phyloP scores from a whole-genome alignment of 23 tunicate species.

The Botrylloides violaceus region DNA sequence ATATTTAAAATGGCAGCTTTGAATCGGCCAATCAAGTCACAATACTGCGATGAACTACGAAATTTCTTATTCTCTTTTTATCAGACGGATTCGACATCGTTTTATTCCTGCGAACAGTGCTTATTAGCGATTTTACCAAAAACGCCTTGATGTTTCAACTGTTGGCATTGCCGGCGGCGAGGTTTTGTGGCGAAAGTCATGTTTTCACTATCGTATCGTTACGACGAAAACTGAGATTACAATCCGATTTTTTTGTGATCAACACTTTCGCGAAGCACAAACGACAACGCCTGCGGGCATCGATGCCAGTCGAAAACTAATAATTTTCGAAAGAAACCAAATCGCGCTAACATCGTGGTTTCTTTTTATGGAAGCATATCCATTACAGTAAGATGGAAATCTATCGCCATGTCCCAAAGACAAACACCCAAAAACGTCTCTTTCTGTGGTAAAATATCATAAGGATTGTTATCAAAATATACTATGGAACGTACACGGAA shows the following conservation, averaged over 20 bases:
- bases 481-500: too few relatives aligned
- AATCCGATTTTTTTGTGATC: not conserved
- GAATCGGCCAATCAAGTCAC: too few relatives aligned
- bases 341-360: not conserved
- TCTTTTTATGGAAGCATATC: not conserved
- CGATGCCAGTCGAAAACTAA: not conserved
- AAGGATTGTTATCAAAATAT: too few relatives aligned
- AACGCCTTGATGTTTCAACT: not conserved
- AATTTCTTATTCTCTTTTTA: too few relatives aligned
- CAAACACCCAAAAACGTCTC: too few relatives aligned
- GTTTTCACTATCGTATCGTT: constrained; percentile 12
- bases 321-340: not conserved
- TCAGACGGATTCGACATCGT: too few relatives aligned
- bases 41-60: too few relatives aligned
- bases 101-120: constrained; percentile 1
- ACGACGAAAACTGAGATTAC: not conserved
- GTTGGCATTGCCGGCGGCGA: constrained; percentile 20
- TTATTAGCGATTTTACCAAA: constrained; percentile 7
- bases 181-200: constrained; percentile 8
- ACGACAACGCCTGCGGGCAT: not conserved
- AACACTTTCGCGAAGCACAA: not conserved
- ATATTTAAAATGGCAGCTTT: too few relatives aligned
- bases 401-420: too few relatives aligned
- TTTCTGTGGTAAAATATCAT: too few relatives aligned
- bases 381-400: too few relatives aligned